These are phyloP conservation scores for Aromia moschata DNA, from an alignment of 2,888 invertebrate genomes.

Conservation along the genomic window DNA sequence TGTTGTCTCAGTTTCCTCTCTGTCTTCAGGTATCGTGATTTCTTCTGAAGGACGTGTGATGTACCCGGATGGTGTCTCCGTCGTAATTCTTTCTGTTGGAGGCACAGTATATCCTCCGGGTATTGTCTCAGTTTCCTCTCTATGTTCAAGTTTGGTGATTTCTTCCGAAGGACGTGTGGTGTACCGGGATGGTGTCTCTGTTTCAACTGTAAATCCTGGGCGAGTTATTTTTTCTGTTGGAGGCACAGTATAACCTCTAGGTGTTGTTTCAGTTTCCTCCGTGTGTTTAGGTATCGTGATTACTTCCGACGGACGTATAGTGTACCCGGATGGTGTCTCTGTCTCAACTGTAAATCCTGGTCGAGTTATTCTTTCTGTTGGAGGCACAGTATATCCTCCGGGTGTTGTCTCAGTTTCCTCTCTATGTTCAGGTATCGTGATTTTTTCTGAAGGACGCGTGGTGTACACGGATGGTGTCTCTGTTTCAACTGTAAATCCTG, in stretches of 20 bases:
- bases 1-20: neutral
- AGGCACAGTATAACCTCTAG: neutral
- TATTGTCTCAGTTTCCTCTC: neutral
- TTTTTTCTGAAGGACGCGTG: too few species aligned
- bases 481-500: too few species aligned
- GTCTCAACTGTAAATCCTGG: neutral
- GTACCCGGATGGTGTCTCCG: neutral
- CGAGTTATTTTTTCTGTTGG: neutral
- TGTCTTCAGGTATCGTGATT: neutral
- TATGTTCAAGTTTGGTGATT: neutral
- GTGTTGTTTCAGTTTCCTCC: neutral
- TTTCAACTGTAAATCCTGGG: neutral
- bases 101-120: neutral
- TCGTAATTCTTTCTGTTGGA: neutral
- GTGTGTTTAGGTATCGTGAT: neutral
- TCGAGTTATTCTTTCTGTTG: neutral
- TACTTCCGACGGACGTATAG: neutral
- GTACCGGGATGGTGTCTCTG: neutral
- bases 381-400: neutral
- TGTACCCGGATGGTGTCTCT: neutral
- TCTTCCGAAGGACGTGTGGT: neutral
- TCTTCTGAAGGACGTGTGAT: neutral
- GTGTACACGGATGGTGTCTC: too few species aligned
- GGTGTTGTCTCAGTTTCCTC: neutral
- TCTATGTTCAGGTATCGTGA: neutral